Conservation (phyloP, 1,140 invertebrate genomes). For the Linepithema humile region DNA sequence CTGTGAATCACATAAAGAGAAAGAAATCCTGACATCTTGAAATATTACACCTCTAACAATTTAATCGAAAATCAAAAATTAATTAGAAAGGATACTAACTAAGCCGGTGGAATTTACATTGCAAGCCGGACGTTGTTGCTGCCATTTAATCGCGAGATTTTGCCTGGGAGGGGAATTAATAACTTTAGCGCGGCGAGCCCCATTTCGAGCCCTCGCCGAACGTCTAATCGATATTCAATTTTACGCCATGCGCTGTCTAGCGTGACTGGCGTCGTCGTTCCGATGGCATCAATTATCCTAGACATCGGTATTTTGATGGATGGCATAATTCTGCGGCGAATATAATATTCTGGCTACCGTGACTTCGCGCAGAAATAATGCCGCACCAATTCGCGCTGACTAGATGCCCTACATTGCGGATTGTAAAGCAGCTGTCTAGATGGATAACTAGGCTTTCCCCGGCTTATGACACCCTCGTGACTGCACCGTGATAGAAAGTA, state of each 20-base stretch:
- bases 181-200: slow-evolving; percentile 64
- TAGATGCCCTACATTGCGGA: slow-evolving; percentile 43
- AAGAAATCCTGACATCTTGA: neutral
- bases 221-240: slow-evolving; percentile 75
- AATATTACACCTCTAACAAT: neutral
- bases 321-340: slow-evolving; percentile 71
- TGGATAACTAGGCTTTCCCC: slow-evolving; percentile 46
- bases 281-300: slow-evolving; percentile 76
- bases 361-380: slow-evolving; percentile 65
- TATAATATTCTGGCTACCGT: slow-evolving; percentile 69
- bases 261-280: slow-evolving; percentile 71
- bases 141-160: slow-evolving; percentile 70
- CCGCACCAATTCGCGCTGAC: slow-evolving; percentile 57
- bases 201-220: slow-evolving; percentile 63
- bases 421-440: slow-evolving; percentile 44
- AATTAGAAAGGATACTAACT: slow-evolving; percentile 63
- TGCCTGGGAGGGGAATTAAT: slow-evolving; percentile 65
- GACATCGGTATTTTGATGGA: slow-evolving; percentile 75
- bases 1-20: no score
- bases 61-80: slow-evolving; percentile 28
- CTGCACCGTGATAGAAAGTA: slow-evolving; percentile 25
- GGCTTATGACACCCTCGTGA: slow-evolving; percentile 10
- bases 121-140: slow-evolving; percentile 60
- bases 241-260: slow-evolving; percentile 75
- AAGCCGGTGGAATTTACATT: slow-evolving; percentile 55